phyloP scores from a whole-genome alignment of 2,113 vertebrate species.

The Mixornis gularis region DNA sequence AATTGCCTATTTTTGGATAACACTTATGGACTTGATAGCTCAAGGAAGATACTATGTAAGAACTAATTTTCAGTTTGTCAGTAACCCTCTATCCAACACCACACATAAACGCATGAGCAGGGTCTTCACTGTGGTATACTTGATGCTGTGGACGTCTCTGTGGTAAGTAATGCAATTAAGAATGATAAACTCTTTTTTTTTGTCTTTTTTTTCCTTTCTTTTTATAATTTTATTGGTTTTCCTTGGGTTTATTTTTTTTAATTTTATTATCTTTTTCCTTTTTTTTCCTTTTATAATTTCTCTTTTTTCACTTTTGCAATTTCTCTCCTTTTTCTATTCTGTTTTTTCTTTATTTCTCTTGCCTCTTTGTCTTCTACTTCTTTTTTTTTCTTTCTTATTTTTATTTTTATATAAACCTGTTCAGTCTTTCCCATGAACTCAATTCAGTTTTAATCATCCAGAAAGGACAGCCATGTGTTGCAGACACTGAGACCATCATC shows the following conservation, averaged over 20 bases:
- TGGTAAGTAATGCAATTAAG: neutral
- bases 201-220: fast-evolving
- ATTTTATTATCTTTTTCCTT: no score
- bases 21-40: neutral
- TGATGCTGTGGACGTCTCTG: neutral
- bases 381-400: fast-evolving
- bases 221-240: no score
- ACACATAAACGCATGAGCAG: neutral
- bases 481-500: neutral
- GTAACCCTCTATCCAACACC: no score
- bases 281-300: neutral
- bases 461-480: neutral
- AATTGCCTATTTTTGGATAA: neutral
- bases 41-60: neutral
- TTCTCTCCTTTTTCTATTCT: fast-evolving
- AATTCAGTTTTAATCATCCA: neutral
- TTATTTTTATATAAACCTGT: no score
- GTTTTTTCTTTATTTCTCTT: neutral
- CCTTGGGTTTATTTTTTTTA: no score
- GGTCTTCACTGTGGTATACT: neutral
- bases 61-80: neutral
- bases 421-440: neutral
- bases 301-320: neutral
- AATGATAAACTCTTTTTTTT: fast-evolving
- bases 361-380: fast-evolving